phyloP scores from a whole-genome alignment of 2,797 vertebrate species.

The Myoxocephalus aenaeus region DNA sequence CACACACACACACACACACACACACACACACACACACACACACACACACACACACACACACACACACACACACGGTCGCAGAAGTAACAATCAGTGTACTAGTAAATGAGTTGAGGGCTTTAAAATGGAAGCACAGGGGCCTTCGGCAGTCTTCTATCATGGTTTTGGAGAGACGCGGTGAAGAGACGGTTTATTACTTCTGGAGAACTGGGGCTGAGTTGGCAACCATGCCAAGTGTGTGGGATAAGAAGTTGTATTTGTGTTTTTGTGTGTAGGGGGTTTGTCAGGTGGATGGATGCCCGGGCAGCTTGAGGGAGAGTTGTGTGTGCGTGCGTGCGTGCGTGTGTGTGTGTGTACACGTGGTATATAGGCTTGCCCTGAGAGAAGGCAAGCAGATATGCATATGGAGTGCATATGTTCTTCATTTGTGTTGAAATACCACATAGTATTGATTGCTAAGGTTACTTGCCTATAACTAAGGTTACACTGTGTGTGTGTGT shows the following conservation, averaged over 20 bases:
- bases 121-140: conserved; percentile 57
- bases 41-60: conserved; percentile 2
- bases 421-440: not conserved
- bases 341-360: not conserved
- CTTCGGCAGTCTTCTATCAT: conserved; percentile 60
- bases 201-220: conserved; percentile 74
- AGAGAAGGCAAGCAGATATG: conserved; percentile 27
- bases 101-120: conserved; percentile 71
- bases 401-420: conserved; percentile 17
- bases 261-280: conserved; percentile 29
- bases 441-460: conserved; percentile 20
- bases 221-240: conserved; percentile 62
- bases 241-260: conserved; percentile 47
- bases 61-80: conserved; percentile 27
- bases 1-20: not conserved
- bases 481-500: not conserved
- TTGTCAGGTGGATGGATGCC: conserved; percentile 60
- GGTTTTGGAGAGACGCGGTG: conserved; percentile 65
- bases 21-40: too few species aligned
- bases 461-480: not conserved
- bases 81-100: conserved; percentile 54
- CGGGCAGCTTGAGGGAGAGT: conserved; percentile 24
- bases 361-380: not conserved
- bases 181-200: conserved; percentile 80
- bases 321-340: not conserved